These are phyloP conservation scores for Thunnus albacares DNA, from an alignment of 2,797 vertebrate species.

Conservation along the genomic window DNA sequence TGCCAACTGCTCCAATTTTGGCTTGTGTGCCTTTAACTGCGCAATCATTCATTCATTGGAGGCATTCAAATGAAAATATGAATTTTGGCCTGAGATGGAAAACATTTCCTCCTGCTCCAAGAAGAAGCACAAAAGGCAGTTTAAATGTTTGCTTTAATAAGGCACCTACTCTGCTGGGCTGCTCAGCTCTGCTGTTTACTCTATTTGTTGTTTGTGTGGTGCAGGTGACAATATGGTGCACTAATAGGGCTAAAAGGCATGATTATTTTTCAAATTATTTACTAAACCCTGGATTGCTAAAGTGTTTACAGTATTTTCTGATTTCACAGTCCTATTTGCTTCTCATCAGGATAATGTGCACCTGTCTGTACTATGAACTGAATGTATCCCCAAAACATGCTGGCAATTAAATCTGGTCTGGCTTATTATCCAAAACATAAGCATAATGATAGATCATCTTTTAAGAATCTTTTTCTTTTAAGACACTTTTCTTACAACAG, in stretches of 20 bases:
- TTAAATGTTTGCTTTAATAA: conserved; percentile 61
- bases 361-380: not conserved
- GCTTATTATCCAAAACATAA: conserved; percentile 9
- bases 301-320: conserved; percentile 23
- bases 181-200: conserved; percentile 37
- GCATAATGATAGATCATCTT: not conserved
- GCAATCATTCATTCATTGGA: conserved; percentile 66
- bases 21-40: conserved; percentile 52
- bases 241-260: conserved; percentile 29
- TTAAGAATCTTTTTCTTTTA: conserved; percentile 6
- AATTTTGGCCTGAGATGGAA: conserved; percentile 63
- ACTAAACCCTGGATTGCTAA: conserved; percentile 15
- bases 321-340: conserved; percentile 11
- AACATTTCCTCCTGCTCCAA: conserved; percentile 50
- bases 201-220: conserved; percentile 23
- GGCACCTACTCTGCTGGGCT: conserved; percentile 19
- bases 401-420: not conserved
- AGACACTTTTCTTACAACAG: not conserved
- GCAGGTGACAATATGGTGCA: conserved; percentile 30
- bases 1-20: conserved; percentile 64
- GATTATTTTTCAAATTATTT: conserved; percentile 28
- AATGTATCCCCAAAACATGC: not conserved
- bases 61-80: conserved; percentile 70
- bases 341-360: conserved; percentile 6
- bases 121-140: conserved; percentile 59